Evolutionary conservation across 2,113 vertebrate genomes (phyloP), one percentile per base, ranked within the genome.

Genomic region (Aphyosemion australe): DNA sequence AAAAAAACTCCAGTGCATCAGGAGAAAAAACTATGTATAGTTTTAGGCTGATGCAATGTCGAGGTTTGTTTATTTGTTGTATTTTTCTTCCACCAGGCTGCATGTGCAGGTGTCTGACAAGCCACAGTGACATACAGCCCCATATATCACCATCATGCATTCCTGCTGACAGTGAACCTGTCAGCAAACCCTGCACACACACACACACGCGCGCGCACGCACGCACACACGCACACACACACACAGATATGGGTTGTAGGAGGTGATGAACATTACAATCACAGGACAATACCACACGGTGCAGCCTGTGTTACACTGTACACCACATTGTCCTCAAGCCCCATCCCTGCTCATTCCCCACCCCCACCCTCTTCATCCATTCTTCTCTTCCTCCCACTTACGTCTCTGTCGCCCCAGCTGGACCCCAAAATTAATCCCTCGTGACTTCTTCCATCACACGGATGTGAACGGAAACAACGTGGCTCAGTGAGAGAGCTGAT

Each of bases 141-240:
- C 60, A 80, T 83, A 87, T 69, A 79, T 88, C 79, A 71, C 58
- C 67, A 72, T 72, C 60, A 55, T n/a, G 13, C 71, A 86, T 86
- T 82, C 78, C 61, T 82, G 77, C 79, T 85, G 86, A 88, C 84
- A 82, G 76, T 68, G 78, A 83, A 83, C 73, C 79, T 84, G 73
- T 85, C 83, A 84, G 76, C 61, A 26, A 74, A 69, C 72, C 51
- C 42, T 51, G 57, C 64, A 65, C 42, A 10, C 59, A 41, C 57
- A 49, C 61, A 45, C 53, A 31, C 48, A 64, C 51, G 42, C 67
- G 52, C 55, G 60, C 48, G 45, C 45, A 56, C 51, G 43, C 51
- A 69, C 53, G 37, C 62, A 54, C 18, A 65, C 26, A 37, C 48
- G 41, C 41, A 68, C 61, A 74, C 52, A 58, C 39, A 2, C 59